Percentiles rank a stretch among this genome's conserved stretches.
Conservation (phyloP, 2,888 invertebrate genomes). For the Rotaria sp. region DNA sequence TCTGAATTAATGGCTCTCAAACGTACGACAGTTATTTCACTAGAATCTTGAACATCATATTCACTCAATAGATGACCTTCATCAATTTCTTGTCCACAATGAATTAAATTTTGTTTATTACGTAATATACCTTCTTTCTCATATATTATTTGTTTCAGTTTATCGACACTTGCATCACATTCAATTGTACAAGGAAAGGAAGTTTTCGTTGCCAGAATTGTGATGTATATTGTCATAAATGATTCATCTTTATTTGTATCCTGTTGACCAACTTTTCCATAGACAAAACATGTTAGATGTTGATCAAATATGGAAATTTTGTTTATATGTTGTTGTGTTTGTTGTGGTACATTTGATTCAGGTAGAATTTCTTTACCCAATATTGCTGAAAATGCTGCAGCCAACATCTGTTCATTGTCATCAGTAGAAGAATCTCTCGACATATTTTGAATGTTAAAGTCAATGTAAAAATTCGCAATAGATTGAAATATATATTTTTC, state of each 20-base stretch:
- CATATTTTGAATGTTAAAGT: neutral
- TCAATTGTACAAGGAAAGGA: neutral
- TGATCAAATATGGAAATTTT: constrained; percentile 12
- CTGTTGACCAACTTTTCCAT: neutral
- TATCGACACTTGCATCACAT: neutral
- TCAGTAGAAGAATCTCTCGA: neutral
- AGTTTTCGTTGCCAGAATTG: neutral
- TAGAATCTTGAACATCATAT: neutral
- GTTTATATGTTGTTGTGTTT: neutral
- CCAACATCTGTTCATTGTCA: neutral
- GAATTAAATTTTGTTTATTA: neutral
- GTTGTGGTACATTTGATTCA: neutral
- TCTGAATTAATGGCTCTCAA: neutral
- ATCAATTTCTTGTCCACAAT: neutral
- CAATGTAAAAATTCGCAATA: neutral
- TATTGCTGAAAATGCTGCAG: neutral
- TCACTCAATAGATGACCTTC: neutral
- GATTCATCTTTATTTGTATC: neutral
- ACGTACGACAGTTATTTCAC: neutral
- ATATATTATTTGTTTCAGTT: neutral
- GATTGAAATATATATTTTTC: neutral
- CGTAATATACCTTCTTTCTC: neutral
- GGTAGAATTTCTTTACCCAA: neutral
- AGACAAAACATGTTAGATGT: neutral
- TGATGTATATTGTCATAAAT: neutral